Conservation (phyloP, 1,140 invertebrate genomes). For the Pogonus chalceus region DNA sequence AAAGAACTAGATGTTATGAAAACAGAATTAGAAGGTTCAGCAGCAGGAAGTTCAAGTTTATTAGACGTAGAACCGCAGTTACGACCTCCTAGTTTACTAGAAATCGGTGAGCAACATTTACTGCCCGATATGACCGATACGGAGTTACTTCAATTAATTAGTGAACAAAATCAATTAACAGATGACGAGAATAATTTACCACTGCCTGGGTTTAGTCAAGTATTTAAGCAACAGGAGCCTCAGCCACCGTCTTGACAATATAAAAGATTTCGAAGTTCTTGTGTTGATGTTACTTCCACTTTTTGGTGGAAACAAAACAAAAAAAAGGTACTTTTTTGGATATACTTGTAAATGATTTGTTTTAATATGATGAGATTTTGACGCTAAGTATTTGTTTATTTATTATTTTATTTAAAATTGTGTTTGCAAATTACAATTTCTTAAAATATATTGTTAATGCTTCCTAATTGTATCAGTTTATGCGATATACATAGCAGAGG, state of each 20-base stretch:
- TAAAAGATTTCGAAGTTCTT: background rate
- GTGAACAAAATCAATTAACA: background rate
- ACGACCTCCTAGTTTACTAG: constrained; percentile 6
- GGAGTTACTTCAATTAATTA: constrained; percentile 1
- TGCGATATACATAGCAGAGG: too few relatives aligned
- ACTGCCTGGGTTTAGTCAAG: constrained; percentile 30
- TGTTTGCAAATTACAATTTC: too few relatives aligned
- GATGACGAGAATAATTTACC: constrained; percentile 27
- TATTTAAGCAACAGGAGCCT: constrained; percentile 29
- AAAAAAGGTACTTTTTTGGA: constrained; percentile 12
- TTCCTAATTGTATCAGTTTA: too few relatives aligned
- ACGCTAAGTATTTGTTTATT: constrained; percentile 4
- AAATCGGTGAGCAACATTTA: constrained; percentile 20
- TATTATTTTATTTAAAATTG: constrained; percentile 1
- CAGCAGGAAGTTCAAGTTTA: constrained; percentile 8
- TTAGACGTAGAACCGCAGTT: background rate
- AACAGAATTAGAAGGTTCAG: constrained; percentile 11
- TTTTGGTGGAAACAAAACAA: background rate
- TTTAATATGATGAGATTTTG: constrained; percentile 12
- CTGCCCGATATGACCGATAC: constrained; percentile 8
- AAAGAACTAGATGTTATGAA: constrained; percentile 4
- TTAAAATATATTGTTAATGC: too few relatives aligned
- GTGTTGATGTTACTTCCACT: background rate
- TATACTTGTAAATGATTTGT: constrained; percentile 12
- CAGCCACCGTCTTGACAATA: background rate